A percentile compares a stretch with the other conserved stretches of the same genome.
phyloP scores from a whole-genome alignment of 2,888 invertebrate genomes.

The Gibbula magus region DNA sequence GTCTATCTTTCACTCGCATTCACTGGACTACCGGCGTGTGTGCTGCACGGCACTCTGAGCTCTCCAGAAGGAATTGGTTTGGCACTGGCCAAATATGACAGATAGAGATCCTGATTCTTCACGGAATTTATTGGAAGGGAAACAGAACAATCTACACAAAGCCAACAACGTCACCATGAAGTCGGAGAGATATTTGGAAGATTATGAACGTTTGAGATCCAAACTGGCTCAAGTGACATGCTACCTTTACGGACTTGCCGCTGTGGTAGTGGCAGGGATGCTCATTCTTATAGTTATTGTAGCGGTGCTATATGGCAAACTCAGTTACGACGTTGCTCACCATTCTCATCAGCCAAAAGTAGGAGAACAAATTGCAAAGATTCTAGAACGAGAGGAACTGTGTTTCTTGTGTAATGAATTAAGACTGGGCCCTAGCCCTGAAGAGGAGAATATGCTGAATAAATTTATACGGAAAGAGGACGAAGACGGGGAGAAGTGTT shows the following conservation, averaged over 20 bases:
- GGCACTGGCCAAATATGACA: conserved; percentile 6
- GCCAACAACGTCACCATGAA: conserved; percentile 24
- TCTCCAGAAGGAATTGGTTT: background rate
- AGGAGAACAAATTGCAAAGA: conserved; percentile 63
- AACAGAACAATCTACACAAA: conserved; percentile 26
- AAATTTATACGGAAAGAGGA: conserved; percentile 56
- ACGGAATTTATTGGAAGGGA: conserved; percentile 23
- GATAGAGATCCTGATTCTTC: conserved; percentile 25
- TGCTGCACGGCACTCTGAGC: background rate
- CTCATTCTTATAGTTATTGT: conserved; percentile 60
- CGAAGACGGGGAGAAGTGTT: conserved; percentile 58
- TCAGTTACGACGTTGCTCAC: conserved; percentile 61
- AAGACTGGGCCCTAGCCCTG: conserved; percentile 61
- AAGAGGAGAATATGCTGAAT: conserved; percentile 63
- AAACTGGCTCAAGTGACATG: conserved; percentile 40
- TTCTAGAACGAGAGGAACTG: conserved; percentile 63
- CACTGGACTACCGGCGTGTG: background rate
- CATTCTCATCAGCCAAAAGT: conserved; percentile 68
- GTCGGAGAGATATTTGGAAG: conserved; percentile 18
- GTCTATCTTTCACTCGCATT: background rate
- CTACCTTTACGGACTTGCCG: conserved; percentile 55
- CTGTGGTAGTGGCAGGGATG: conserved; percentile 53
- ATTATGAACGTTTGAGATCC: conserved; percentile 29
- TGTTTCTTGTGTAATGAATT: conserved; percentile 64
- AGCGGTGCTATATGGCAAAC: conserved; percentile 60